Evolutionary conservation across 2,888 invertebrate genomes (phyloP), one percentile per base, ranked within the genome.

Genomic region (Rosalia funebris): DNA sequence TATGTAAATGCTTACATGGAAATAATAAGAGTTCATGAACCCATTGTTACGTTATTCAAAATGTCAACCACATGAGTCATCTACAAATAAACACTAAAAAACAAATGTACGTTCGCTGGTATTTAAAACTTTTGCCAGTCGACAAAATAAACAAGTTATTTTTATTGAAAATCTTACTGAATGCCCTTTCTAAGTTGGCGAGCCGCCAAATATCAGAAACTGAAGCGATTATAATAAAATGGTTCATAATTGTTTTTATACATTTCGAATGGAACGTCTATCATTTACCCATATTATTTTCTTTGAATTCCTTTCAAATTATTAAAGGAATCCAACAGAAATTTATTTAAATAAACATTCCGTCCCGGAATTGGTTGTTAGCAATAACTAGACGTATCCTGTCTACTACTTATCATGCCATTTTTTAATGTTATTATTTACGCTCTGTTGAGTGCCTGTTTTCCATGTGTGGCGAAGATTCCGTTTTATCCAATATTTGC

Each of bases 121-220:
- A 48, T 61, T 61, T 62, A 32, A 45, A 60, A 60, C 55, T 63
- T 55, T 46, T 56, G 52, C 53, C 20, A 41, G 50, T 20, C 31
- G 31, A 25, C 42, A 57, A 60, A 55, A 58, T 60, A 56, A 60
- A 57, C 60, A 44, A 42, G 19, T 44, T 44, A 14, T 54, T 44
- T 44, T 44, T 25, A 45, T 45, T 25, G 15, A 2, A 19, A 44
- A 31, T 46, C 14, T 17, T 41, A 41, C 9, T 5, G 25, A 41
- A 41, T n/a, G 41, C 15, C 46, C 46, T 31, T 45, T 46, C 31
- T 46, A n/a, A 32, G 2, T 31, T 46, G 32, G 46, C 32, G 0
- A 5, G 15, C 1, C 3, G 46, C 46, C 46, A 46, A 25, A 46
- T 10, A 25, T 25, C 25, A 7, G 7, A 25, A 25, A 25, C 25